Percentiles rank a stretch among this genome's conserved stretches.
These are phyloP conservation scores for Drosophila quinaria DNA, from an alignment of 2,888 invertebrate species.

Conservation along the genomic window DNA sequence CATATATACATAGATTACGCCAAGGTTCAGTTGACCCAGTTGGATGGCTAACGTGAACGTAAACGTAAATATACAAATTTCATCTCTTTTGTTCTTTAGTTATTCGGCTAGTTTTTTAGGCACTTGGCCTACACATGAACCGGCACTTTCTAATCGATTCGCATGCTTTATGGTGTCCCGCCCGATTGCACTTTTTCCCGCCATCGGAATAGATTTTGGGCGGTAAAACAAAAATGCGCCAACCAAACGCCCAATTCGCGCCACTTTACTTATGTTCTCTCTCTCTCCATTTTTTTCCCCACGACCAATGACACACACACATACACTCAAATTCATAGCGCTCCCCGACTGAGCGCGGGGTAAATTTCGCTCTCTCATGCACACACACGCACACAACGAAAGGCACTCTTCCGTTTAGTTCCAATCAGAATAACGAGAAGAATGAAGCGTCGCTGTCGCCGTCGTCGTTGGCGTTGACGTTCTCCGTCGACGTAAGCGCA, in stretches of 20 bases:
- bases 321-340: slow-evolving; percentile 10
- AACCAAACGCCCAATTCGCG: slow-evolving; percentile 80
- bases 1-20: neutral
- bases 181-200: slow-evolving; percentile 76
- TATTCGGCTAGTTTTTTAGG: neutral
- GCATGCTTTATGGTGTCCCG: slow-evolving; percentile 46
- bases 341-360: slow-evolving; percentile 44
- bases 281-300: slow-evolving; percentile 55
- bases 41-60: slow-evolving; percentile 11
- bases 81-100: neutral
- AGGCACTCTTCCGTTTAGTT: slow-evolving; percentile 69
- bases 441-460: slow-evolving; percentile 30
- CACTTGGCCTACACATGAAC: slow-evolving; percentile 3
- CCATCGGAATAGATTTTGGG: slow-evolving; percentile 76
- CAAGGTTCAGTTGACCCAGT: slow-evolving; percentile 32
- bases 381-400: slow-evolving; percentile 54
- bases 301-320: slow-evolving; percentile 50
- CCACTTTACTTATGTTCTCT: slow-evolving; percentile 66
- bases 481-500: slow-evolving; percentile 24
- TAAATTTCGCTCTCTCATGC: slow-evolving; percentile 27
- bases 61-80: slow-evolving; percentile 5
- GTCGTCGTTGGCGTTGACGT: slow-evolving; percentile 9
- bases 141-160: slow-evolving; percentile 49
- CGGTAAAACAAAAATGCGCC: slow-evolving; percentile 78
- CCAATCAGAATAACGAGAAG: slow-evolving; percentile 71